Evolutionary conservation across 2,113 vertebrate species (phyloP), one percentile per base, ranked within the genome.

Genomic region (Phylloscopus whistleri): DNA sequence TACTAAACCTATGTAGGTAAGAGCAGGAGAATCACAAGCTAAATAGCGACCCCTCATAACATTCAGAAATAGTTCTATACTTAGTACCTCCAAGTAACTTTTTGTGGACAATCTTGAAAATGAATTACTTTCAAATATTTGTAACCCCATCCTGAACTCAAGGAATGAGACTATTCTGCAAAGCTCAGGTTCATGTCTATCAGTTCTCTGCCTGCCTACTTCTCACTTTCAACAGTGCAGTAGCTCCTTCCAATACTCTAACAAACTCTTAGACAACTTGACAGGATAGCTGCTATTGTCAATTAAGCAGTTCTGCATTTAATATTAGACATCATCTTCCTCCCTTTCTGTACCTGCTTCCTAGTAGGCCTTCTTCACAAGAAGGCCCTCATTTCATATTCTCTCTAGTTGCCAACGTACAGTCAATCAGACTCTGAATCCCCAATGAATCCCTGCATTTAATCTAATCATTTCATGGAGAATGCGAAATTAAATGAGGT

Each of bases 401-500:
- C 46, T 88, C 68, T 74, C 59, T 77, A 80, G 55, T 11, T 88
- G 52, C 63, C 72, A 56, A 52, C 22, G 72, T 3, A 68, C 0
- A 77, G 58, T 44, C 83, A 81, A 52, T 16, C 16, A 86, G 66
- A 68, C 10, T 17, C 77, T 23, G 37, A 95, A 82, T 82, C 77
- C 87, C 81, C 19, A 87, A 1, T 20, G 75, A 94, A 76, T 66
- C n/a, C 49, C 49, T 80, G 51, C n/a, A 69, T 84, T 94, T 93
- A 92, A 94, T 70, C 83, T 76, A 62, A 85, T 80, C 5, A 56
- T 69, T 83, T 80, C 41, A 80, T 4, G 24, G 8, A 86, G 46
- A 80, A 16, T 48, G n/a, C 12, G 43, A 92, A 93, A 88, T 90
- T 93, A 93, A 93, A 95, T 63, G 83, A 92, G 46, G 51, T 60